These are phyloP conservation scores for Myxocyprinus asiaticus DNA, from an alignment of 2,113 vertebrate genomes.

Conservation along the genomic window DNA sequence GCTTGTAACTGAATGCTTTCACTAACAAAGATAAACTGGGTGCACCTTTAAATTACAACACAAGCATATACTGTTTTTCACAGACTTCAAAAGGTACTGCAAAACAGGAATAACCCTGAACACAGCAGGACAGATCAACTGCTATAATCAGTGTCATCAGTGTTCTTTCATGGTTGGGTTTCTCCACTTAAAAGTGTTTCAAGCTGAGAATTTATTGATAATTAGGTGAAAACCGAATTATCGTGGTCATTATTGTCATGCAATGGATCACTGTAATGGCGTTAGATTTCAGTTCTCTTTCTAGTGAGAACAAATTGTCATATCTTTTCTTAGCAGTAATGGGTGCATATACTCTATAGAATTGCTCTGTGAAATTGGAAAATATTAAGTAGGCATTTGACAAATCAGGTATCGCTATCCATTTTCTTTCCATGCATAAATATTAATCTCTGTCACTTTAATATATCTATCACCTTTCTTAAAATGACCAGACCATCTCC, in stretches of 20 bases:
- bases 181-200: background rate
- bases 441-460: background rate
- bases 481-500: background rate
- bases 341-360: background rate
- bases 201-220: background rate
- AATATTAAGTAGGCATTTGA: background rate
- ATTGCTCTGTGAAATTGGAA: background rate
- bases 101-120: background rate
- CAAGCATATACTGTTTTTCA: too few relatives aligned
- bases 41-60: too few relatives aligned
- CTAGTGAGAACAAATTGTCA: background rate
- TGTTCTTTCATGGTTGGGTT: too few relatives aligned
- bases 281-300: background rate
- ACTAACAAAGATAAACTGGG: too few relatives aligned
- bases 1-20: too few relatives aligned
- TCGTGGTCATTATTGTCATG: background rate
- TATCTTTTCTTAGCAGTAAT: background rate
- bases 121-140: background rate
- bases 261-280: background rate
- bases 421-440: background rate
- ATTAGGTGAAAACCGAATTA: background rate
- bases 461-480: background rate
- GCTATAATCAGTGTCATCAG: background rate
- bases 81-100: background rate
- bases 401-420: background rate